phyloP scores from a whole-genome alignment of 2,888 invertebrate species.

The Drosophila atroscutellata region DNA sequence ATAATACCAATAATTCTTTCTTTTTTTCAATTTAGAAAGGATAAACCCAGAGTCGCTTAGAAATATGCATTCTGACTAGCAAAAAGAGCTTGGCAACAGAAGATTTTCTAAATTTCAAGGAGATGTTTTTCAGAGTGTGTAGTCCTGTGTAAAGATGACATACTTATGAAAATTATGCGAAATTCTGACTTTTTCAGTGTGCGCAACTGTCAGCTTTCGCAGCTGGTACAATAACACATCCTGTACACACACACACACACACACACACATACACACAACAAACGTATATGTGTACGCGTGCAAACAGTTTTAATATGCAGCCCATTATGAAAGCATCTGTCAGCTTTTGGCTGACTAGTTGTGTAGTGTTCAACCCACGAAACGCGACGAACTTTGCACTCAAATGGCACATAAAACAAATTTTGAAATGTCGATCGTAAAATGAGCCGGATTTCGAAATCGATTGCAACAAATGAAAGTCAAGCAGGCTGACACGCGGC shows the following conservation, averaged over 20 bases:
- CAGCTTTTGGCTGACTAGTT: slow-evolving; percentile 7
- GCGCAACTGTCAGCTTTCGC: slow-evolving; percentile 30
- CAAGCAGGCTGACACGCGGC: slow-evolving; percentile 1
- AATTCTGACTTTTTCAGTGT: slow-evolving; percentile 17
- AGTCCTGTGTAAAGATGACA: background rate
- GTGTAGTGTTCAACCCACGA: background rate
- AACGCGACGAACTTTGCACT: slow-evolving; percentile 17
- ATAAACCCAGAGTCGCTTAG: background rate
- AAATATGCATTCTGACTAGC: background rate
- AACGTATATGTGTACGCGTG: background rate
- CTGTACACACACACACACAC: background rate
- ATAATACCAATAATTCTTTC: too few species aligned
- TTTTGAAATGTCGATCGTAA: slow-evolving; percentile 24
- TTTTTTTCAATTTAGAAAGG: too few species aligned
- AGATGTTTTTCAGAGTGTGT: background rate
- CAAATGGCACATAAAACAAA: slow-evolving; percentile 33
- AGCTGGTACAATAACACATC: background rate
- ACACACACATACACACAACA: background rate
- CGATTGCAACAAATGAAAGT: slow-evolving; percentile 12
- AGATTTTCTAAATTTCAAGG: background rate
- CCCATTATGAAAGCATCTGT: slow-evolving; percentile 1
- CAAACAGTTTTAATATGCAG: slow-evolving; percentile 7
- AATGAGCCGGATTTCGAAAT: background rate
- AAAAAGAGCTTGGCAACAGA: background rate
- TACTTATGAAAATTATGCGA: slow-evolving; percentile 4